Base-by-base conservation (phyloP, 2,888 invertebrate species). In the Agrochola circellaris region DNA sequence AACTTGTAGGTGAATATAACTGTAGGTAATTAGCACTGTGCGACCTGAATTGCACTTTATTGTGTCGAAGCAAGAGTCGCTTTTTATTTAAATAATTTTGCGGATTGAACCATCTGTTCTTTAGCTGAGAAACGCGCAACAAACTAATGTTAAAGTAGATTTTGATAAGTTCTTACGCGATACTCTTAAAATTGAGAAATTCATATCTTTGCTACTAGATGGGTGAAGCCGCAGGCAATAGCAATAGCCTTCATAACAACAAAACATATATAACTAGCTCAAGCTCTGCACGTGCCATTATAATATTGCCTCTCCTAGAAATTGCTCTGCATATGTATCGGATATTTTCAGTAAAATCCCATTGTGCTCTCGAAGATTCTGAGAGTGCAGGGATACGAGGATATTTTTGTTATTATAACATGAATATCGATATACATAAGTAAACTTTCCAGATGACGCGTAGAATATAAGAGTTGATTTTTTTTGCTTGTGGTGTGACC, bases 281-380 rank as follows among this genome's bases (percentile, higher is more conserved):
- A n/a, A 34, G 8, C 11, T n/a, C 30, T 23, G 42, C 42, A 17
- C 20, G 11, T 51, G 20, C 60, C 58, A 68, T 78, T 78, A 67
- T 51, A 76, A 77, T 79, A 79, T 45, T 79, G 30, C 51, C 26
- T 69, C 34, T 45, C n/a, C 8, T 42, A 45, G 60, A 34, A 60
- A 48, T 60, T 51, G 20, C 60, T 70, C n/a, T 3, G 42, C 60
- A 45, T 54, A 54, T 38, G 61, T 79, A 34, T 77, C 54, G 34
- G 26, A 61, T 51, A 71, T 70, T 45, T 45, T 13, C 76, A 42
- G 51, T 26, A 26, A 77, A 79, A 79, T 79, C 70, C 42, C 23
- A 54, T 77, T 77, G 60, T 79, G 23, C 51, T 68, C 42, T 60
- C 30, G 58, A 26, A 45, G 58, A 61, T 69, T 69, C 13, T 54